Percentiles rank a stretch among this genome's conserved stretches.
Evolutionary conservation across 2,888 invertebrate species (phyloP).

Genomic region (Rhingia rostrata): DNA sequence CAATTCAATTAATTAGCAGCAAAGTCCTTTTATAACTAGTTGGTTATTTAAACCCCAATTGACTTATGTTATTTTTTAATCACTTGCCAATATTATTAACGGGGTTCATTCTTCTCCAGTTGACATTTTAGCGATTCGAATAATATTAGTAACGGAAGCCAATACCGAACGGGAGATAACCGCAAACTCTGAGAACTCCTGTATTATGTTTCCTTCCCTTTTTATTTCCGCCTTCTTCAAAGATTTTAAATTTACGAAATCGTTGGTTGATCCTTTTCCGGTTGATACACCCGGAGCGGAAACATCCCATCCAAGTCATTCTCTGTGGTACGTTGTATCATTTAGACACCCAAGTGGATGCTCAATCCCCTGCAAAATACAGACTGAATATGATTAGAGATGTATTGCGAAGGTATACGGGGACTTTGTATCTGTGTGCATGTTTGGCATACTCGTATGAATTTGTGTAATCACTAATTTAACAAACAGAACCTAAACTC

Average conservation of each 20-base stretch:
- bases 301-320: slow-evolving; percentile 55
- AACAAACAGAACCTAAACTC: slow-evolving; percentile 15
- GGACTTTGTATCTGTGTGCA: slow-evolving; percentile 1
- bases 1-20: background rate
- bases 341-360: slow-evolving; percentile 51
- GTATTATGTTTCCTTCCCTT: slow-evolving; percentile 65
- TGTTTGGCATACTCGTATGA: background rate
- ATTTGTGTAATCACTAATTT: slow-evolving; percentile 48
- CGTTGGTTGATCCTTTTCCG: slow-evolving; percentile 73
- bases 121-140: slow-evolving; percentile 23
- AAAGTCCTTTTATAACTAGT: background rate
- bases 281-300: slow-evolving; percentile 70
- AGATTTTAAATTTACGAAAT: slow-evolving; percentile 66
- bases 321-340: slow-evolving; percentile 57
- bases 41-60: too few relatives aligned
- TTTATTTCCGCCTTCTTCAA: slow-evolving; percentile 63
- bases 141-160: slow-evolving; percentile 58
- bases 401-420: slow-evolving; percentile 2
- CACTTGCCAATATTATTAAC: background rate
- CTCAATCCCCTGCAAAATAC: slow-evolving; percentile 45
- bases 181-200: slow-evolving; percentile 49
- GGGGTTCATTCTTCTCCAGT: background rate
- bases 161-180: slow-evolving; percentile 44
- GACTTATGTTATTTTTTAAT: too few relatives aligned
- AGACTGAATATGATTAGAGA: slow-evolving; percentile 25